phyloP scores from a whole-genome alignment of 2,797 vertebrate species.

The Acanthornis magna region DNA sequence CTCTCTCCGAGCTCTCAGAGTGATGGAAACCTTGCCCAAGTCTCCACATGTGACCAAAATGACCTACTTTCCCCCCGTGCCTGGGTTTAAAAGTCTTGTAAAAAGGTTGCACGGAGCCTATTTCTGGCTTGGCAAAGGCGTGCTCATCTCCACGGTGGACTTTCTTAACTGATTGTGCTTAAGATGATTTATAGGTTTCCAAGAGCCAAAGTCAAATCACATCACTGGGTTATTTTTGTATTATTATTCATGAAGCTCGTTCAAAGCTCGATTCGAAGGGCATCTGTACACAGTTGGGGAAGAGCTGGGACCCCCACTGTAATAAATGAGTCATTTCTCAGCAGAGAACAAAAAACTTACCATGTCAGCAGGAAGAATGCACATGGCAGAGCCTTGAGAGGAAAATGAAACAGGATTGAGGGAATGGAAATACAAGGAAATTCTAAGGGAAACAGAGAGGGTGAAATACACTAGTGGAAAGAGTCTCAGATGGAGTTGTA shows the following conservation, averaged over 20 bases:
- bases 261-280: conserved; percentile 44
- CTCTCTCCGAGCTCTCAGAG: neutral
- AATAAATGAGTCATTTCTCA: conserved; percentile 69
- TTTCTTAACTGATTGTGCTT: conserved; percentile 43
- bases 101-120: neutral
- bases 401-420: neutral
- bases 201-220: conserved; percentile 45
- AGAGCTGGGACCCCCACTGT: conserved; percentile 55
- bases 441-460: neutral
- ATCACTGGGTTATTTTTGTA: conserved; percentile 38
- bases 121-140: conserved; percentile 49
- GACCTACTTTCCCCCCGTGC: neutral
- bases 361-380: conserved; percentile 35
- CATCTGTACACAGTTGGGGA: conserved; percentile 44
- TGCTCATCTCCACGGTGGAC: neutral
- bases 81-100: neutral
- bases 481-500: neutral
- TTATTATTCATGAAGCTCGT: conserved; percentile 68
- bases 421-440: conserved; percentile 21
- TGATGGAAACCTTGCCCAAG: neutral
- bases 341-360: conserved; percentile 48
- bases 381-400: neutral
- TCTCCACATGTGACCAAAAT: neutral
- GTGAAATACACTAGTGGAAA: neutral
- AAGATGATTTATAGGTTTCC: conserved; percentile 57